Evolutionary conservation across 2,113 vertebrate genomes (phyloP), one percentile per base, ranked within the genome.

Genomic region (Empidonax traillii): DNA sequence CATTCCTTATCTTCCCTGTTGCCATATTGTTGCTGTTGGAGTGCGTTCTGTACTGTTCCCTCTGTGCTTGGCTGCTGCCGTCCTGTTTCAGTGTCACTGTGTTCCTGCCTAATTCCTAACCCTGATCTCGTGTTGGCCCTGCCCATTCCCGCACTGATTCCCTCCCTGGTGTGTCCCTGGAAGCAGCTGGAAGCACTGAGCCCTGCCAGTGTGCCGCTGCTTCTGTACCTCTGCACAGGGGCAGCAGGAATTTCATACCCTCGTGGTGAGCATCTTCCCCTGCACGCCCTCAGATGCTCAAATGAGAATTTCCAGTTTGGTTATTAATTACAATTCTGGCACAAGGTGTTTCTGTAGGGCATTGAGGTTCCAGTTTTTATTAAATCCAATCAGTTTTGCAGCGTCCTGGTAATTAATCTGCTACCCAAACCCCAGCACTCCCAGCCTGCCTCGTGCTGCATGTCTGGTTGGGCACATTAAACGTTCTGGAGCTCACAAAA

Each of bases 361-460:
- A 4, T 16, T 30, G 30, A 61, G 39, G n/a, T 41, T 41, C 10
- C 14, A 22, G 33, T 43, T 80, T 83, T 67, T 20, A 17, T 55
- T 15, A 37, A 85, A 87, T 43, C 39, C 35, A 27, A 4, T 43
- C 22, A 16, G 8, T 61, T 62, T 47, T 5, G 8, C 12, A 46
- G 6, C 25, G 3, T 30, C 6, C 33, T 35, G 69, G 31, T 66
- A 24, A 55, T 56, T n/a, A 59, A 22, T 14, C 13, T 83, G 9
- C n/a, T 43, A 2, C 3, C 81, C 3, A 2, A 19, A 8, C 44
- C 14, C 44, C 55, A 14, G 87, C 25, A 0, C 27, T 33, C 0
- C 10, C 52, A 58, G 30, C 66, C 65, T 33, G 31, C 41, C 49
- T 65, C 2, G 2, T 28, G 28, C 19, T 49, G 12, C 37, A n/a